Evolutionary conservation across 92 coral and sea anemone species (phyloP), one percentile per base, ranked within the genome.

Genomic region (Actinostola sp.): DNA sequence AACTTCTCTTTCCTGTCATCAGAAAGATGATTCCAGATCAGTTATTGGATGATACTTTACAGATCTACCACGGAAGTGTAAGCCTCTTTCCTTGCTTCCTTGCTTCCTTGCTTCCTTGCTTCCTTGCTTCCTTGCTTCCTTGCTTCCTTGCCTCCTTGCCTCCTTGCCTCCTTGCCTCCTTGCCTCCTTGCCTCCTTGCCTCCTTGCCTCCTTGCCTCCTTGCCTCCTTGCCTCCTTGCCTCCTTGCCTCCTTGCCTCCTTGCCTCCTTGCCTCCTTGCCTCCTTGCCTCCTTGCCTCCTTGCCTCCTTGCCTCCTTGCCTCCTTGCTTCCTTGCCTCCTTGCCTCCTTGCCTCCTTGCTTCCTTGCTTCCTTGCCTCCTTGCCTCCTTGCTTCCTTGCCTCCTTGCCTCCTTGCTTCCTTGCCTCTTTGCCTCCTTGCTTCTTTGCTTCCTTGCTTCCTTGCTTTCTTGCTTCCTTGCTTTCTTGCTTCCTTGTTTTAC

Each of bases 61-160:
- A 61, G 20, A 86, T 86, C 30, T 86, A 81, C 53, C 46, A 69
- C 28, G 91, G 91, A 72, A 78, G 67, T 83, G 91, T 86, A 26
- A 1, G 23, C 20, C 19, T 16, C 46, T 24, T 20, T 54, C 21
- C 32, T 54, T 54, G 29, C 32, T 54, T 19, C 56, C 32, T 3
- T 62, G 6, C 26, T 63, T 45, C 27, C 12, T n/a, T n/a, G n/a
- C n/a, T 13, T 39, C 32, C 7, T 7, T 11, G 0, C 38, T 27
- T 57, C 27, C 27, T 19, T 57, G 29, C n/a, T 38, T 27, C 63
- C 21, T 38, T 57, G 5, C 53, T 17, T 13, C 53, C 23, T 16
- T 13, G 8, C 19, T 3, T 13, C n/a, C n/a, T n/a, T n/a, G n/a
- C n/a, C n/a, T n/a, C n/a, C n/a, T n/a, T n/a, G n/a, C n/a, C n/a